Base-by-base conservation (phyloP, 2,888 invertebrate genomes). In the Tanytarsus gracilentus region DNA sequence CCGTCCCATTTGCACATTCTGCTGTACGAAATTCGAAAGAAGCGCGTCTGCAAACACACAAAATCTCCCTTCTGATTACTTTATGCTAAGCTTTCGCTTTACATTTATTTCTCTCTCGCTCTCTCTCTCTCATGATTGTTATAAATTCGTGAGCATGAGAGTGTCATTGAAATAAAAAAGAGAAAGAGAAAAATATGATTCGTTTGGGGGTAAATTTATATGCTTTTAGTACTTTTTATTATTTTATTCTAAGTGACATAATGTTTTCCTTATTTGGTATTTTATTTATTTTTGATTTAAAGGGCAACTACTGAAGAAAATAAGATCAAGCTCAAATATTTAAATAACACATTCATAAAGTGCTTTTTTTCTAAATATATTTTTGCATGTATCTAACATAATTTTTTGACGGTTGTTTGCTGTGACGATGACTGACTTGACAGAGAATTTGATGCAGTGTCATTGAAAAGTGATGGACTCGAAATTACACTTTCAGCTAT, bases 381-480 rank as follows among this genome's bases (percentile, higher is more conserved):
- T 25, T 49, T 27, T 29, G n/a, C 39, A 36, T 53, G 21, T 29
- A 53, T 18, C 53, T 29, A 56, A 56, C 27, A 18, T 56, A 56
- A 56, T 16, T 56, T 60, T 60, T 60, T 49, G 11, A 62, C 62
- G n/a, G 62, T 62, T 39, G 49, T 51, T 59, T 39, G 48, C 25
- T 55, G 62, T 36, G 63, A 62, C 51, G 55, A 60, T 30, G 48
- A 61, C 14, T 56, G 62, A 56, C 63, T 62, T 40, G 52, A 61
- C 16, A 40, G 25, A 25, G 60, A 60, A 27, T 71, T 70, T 53
- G 66, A 68, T 26, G 66, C 68, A 27, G 72, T 72, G 55, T 69
- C 69, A 36, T 67, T 66, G 66, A 74, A 72, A 56, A 74, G 66
- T 67, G 74, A 74, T 21, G 74, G 74, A 65, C 74, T 74, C 65